phyloP scores from a whole-genome alignment of 2,797 vertebrate genomes.

The Neomorphus geoffroyi region DNA sequence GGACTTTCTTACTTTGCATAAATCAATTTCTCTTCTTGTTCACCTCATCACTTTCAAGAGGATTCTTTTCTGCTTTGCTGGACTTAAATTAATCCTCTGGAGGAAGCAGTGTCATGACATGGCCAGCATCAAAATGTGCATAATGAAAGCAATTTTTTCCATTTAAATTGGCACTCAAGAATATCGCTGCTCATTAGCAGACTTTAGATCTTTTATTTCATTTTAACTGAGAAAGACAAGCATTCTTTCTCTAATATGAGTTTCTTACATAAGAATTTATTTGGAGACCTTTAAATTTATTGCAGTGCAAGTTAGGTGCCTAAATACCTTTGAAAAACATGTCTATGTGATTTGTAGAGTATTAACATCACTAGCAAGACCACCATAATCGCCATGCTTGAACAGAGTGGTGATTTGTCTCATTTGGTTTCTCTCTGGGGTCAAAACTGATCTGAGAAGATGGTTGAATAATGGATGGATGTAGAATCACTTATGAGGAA shows the following conservation, averaged over 20 bases:
- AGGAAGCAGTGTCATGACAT: slow-evolving; percentile 55
- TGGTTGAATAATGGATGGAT: background rate
- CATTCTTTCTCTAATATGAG: background rate
- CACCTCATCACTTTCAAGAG: slow-evolving; percentile 64
- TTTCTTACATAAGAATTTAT: background rate
- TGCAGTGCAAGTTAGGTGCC: background rate
- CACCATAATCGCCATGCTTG: background rate
- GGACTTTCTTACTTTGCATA: slow-evolving; percentile 71
- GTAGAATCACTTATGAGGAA: background rate
- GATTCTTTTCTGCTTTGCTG: slow-evolving; percentile 60
- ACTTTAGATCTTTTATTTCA: slow-evolving; percentile 60
- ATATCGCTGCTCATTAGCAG: slow-evolving; percentile 63
- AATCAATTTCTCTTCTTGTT: slow-evolving; percentile 74
- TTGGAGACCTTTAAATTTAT: background rate
- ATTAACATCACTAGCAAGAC: background rate
- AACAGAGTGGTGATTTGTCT: background rate
- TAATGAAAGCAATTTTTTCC: slow-evolving; percentile 63
- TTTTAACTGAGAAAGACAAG: slow-evolving; percentile 38
- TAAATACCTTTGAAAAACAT: background rate
- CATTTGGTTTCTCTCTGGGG: background rate
- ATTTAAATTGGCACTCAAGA: slow-evolving; percentile 65
- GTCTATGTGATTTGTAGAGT: background rate
- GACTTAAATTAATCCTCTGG: slow-evolving; percentile 74
- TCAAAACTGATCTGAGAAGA: slow-evolving; percentile 4
- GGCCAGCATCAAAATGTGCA: slow-evolving; percentile 57